phyloP scores from a whole-genome alignment of 2,797 vertebrate species.

The Denticeps clupeoides region DNA sequence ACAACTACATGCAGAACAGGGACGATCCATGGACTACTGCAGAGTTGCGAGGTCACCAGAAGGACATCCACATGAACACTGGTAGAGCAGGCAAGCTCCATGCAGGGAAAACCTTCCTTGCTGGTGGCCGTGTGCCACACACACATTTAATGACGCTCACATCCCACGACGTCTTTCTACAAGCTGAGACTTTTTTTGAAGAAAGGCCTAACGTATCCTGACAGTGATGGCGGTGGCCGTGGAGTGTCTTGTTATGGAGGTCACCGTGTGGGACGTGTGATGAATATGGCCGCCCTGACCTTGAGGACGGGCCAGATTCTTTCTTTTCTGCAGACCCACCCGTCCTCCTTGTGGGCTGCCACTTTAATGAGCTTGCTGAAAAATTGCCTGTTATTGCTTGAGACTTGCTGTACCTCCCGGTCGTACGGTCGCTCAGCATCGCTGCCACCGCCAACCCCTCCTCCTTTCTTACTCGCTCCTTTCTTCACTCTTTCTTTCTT shows the following conservation, averaged over 20 bases:
- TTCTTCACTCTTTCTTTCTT: background rate
- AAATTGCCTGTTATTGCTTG: constrained; percentile 10
- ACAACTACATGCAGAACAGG: too few species aligned
- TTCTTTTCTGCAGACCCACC: constrained; percentile 9
- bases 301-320: constrained; percentile 15
- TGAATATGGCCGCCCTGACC: constrained; percentile 25
- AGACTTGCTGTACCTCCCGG: background rate
- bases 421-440: background rate
- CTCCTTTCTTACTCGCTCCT: constrained; percentile 5
- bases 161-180: too few species aligned
- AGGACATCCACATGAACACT: too few species aligned
- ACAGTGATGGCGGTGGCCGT: too few species aligned
- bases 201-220: too few species aligned
- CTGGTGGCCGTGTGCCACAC: too few species aligned
- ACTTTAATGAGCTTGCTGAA: constrained; percentile 22
- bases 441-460: background rate
- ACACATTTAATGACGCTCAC: too few species aligned
- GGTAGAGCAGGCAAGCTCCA: too few species aligned
- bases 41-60: too few species aligned
- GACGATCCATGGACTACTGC: too few species aligned
- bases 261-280: constrained; percentile 19
- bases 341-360: constrained; percentile 12
- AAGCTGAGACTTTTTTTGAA: too few species aligned
- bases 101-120: too few species aligned
- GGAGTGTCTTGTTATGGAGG: constrained; percentile 15